These are phyloP conservation scores for Carabus problematicus DNA, from an alignment of 2,888 invertebrate genomes.

Conservation along the genomic window DNA sequence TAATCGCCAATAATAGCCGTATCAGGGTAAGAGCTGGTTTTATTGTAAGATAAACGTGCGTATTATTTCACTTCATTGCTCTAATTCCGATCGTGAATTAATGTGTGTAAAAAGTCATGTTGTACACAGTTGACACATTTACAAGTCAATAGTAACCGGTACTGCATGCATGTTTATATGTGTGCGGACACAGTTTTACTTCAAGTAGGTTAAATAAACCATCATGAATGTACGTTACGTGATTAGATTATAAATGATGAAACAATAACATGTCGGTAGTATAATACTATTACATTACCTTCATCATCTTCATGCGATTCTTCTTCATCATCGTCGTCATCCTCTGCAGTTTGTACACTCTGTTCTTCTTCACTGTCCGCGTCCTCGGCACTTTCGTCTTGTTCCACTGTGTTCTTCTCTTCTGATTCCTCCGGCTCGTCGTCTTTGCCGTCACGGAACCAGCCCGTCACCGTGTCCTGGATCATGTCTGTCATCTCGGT, in stretches of 20 bases:
- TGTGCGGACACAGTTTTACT: background rate
- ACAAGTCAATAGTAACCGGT: no score
- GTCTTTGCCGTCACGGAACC: slow-evolving; percentile 53
- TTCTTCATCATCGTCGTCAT: slow-evolving; percentile 26
- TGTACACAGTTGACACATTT: no score
- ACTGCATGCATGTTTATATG: background rate
- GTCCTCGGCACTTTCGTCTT: slow-evolving; percentile 27
- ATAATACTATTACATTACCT: slow-evolving; percentile 2
- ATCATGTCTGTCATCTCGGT: slow-evolving; percentile 54
- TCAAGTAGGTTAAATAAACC: no score
- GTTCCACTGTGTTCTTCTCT: slow-evolving; percentile 47
- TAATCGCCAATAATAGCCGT: no score
- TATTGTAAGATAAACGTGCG: no score
- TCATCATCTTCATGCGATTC: slow-evolving; percentile 14
- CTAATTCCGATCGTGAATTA: no score
- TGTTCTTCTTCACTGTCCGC: slow-evolving; percentile 32
- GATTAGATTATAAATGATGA: slow-evolving; percentile 6
- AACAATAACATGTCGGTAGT: no score
- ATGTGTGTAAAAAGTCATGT: no score
- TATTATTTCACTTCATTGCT: no score
- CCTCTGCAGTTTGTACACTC: slow-evolving; percentile 19
- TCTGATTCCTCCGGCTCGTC: slow-evolving; percentile 47
- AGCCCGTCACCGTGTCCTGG: slow-evolving; percentile 52
- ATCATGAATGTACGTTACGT: no score
- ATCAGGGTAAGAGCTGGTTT: no score